These are phyloP conservation scores for Drosophila setosimentum DNA, from an alignment of 2,888 invertebrate species.

Conservation along the genomic window DNA sequence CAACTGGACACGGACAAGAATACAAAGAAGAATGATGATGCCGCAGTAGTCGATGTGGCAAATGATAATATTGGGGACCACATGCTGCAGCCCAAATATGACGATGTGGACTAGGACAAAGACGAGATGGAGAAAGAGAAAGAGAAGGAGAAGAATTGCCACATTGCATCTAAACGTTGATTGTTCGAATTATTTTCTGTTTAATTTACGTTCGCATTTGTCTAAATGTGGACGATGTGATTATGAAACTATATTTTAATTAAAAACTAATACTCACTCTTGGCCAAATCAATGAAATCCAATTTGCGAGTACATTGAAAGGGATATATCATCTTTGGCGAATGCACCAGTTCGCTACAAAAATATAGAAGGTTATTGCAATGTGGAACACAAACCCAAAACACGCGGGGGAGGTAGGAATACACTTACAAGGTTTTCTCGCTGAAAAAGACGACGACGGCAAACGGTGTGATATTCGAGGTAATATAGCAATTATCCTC, in stretches of 20 bases:
- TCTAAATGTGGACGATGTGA: background rate
- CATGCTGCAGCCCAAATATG: background rate
- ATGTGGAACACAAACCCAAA: background rate
- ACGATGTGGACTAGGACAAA: slow-evolving; percentile 3
- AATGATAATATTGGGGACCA: background rate
- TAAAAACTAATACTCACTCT: slow-evolving; percentile 87
- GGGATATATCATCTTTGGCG: slow-evolving; percentile 89
- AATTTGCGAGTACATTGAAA: slow-evolving; percentile 92
- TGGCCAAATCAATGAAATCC: slow-evolving; percentile 93
- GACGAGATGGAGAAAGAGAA: background rate
- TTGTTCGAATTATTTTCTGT: background rate
- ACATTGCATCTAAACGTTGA: background rate
- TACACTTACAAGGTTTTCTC: slow-evolving; percentile 87
- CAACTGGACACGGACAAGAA: background rate
- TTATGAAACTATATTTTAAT: background rate
- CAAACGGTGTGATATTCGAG: slow-evolving; percentile 90
- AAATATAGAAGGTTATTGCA: background rate
- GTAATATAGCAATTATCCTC: slow-evolving; percentile 88
- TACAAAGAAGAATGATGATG: background rate
- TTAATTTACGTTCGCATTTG: background rate
- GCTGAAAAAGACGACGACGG: slow-evolving; percentile 93
- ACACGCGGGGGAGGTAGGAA: no score
- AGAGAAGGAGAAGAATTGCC: background rate
- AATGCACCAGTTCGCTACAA: slow-evolving; percentile 91
- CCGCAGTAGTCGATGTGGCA: no score